Percentiles rank a stretch among this genome's conserved stretches.
phyloP scores from a whole-genome alignment of 2,113 vertebrate genomes.

The Antechinus stuartii region DNA sequence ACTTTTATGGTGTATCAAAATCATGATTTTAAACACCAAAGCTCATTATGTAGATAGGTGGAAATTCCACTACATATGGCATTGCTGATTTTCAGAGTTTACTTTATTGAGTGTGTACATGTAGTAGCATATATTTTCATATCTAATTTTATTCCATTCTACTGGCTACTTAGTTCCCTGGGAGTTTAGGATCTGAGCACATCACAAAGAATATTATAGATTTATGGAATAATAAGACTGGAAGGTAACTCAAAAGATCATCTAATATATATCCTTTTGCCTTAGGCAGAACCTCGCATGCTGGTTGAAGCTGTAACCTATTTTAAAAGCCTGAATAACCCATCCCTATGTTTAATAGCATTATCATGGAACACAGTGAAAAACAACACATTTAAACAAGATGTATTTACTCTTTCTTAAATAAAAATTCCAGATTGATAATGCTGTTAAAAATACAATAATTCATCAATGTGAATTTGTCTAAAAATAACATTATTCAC shows the following conservation, averaged over 20 bases:
- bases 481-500: conserved; percentile 7
- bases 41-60: neutral
- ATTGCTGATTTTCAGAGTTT: neutral
- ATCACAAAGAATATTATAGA: neutral
- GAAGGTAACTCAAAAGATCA: neutral
- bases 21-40: neutral
- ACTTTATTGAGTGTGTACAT: neutral
- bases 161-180: neutral
- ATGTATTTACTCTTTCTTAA: conserved; percentile 23
- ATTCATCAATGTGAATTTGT: conserved; percentile 34
- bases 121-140: neutral
- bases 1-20: neutral
- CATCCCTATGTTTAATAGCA: conserved; percentile 34
- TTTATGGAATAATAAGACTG: neutral
- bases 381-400: neutral
- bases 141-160: neutral
- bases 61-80: neutral
- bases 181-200: neutral
- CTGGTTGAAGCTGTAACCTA: conserved; percentile 50
- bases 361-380: conserved; percentile 2
- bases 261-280: conserved; percentile 43
- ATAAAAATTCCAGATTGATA: conserved; percentile 39
- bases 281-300: conserved; percentile 48
- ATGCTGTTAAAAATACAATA: conserved; percentile 27
- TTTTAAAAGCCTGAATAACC: conserved; percentile 34